A percentile compares a stretch with the other conserved stretches of the same genome.
Evolutionary conservation across 1,140 invertebrate genomes (phyloP).

Genomic region (Brachionus sp.): DNA sequence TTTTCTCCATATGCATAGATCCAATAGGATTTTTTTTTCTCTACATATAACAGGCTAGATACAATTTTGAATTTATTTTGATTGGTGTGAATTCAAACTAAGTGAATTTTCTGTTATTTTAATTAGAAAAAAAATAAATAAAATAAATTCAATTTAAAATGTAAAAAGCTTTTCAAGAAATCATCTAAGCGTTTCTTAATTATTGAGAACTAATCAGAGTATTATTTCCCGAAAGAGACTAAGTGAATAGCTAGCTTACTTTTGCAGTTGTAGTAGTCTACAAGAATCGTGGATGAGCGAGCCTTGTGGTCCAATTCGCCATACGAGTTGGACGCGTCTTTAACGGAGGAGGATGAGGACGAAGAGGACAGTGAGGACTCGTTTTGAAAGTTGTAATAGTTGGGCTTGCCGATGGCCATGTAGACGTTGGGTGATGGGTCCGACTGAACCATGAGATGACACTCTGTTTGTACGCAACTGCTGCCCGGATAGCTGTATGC

Average conservation of each 20-base stretch:
- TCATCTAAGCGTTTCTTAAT: slow-evolving; percentile 24
- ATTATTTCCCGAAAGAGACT: slow-evolving; percentile 14
- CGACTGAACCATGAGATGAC: background rate
- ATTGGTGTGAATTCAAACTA: background rate
- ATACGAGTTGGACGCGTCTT: background rate
- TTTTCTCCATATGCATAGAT: background rate
- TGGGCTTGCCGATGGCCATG: background rate
- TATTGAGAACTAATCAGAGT: slow-evolving; percentile 35
- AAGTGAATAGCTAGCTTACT: background rate
- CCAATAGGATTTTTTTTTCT: slow-evolving; percentile 2
- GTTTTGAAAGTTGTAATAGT: background rate
- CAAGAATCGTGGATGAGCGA: background rate
- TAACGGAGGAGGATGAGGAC: background rate
- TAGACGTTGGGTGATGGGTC: background rate
- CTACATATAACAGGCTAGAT: background rate
- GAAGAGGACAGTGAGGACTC: slow-evolving; percentile 5
- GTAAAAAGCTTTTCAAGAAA: slow-evolving; percentile 14
- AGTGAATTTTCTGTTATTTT: background rate
- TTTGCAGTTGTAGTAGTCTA: slow-evolving; percentile 37
- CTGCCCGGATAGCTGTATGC: background rate
- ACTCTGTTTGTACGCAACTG: background rate
- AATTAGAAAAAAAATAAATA: background rate
- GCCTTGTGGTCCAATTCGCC: background rate
- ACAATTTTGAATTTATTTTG: background rate
- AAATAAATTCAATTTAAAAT: slow-evolving; percentile 5